Evolutionary conservation across 2,888 invertebrate genomes (phyloP), one percentile per base, ranked within the genome.

Genomic region (Tachina lurida): DNA sequence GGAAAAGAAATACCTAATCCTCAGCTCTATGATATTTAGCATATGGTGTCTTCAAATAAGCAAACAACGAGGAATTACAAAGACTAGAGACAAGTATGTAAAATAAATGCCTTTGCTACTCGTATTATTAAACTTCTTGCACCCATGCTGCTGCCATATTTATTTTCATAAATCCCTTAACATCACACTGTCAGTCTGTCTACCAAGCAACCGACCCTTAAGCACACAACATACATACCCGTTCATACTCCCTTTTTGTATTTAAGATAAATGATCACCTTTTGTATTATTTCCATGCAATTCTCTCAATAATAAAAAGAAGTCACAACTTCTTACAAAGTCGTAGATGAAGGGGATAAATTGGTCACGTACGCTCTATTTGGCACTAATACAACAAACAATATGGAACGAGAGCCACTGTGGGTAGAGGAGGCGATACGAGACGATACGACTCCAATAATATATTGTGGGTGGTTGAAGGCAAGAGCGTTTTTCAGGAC

Each of bases 341-440:
- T 22, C 13, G 62, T 45, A 17, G 52, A 68, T 56, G 31, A 75
- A 52, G 17, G 52, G 52, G 47, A 63, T 90, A 89, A 87, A 91
- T 91, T 91, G 91, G 91, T 91, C 91, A 91, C 91, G 91, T 91
- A 89, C 90, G 88, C 88, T 90, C 90, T 91, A 91, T 91, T 91
- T 91, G 90, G 90, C 90, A 86, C 70, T 78, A 85, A 82, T 82
- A 70, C 78, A 81, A 39, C 76, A 63, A 31, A 31, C 31, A 31
- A 31, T 31, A 43, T 58, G 60, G 54, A 52, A 83, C 31, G 86
- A 54, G 67, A 67, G 70, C 58, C 71, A 68, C n/a, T 62, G 83
- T 58, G 81, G 62, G 15, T n/a, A 49, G 49, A 8, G n/a, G 3
- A 15, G 43, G 43, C 47, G 49, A 15, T 22, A 22, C 22, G 22